Evolutionary conservation across 2,797 vertebrate species (phyloP).

Genomic region (Channallabes apus): DNA sequence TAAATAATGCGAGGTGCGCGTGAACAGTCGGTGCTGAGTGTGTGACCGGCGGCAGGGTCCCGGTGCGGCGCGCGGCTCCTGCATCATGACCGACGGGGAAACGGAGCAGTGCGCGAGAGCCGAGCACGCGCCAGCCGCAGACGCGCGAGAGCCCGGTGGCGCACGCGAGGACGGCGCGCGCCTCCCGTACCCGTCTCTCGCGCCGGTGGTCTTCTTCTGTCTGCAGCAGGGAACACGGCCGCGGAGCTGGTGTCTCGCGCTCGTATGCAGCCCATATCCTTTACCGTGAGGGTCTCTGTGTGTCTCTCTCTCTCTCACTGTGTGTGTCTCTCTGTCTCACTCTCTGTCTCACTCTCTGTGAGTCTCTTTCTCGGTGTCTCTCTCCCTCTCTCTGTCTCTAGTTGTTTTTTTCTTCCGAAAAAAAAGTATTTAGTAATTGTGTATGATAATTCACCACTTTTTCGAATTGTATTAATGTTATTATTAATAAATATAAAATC

Average conservation of each 20-base stretch:
- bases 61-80: slow-evolving; percentile 38
- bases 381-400: not conserved
- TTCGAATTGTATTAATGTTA: not conserved
- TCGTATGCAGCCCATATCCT: slow-evolving; percentile 98
- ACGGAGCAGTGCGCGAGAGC: slow-evolving; percentile 22
- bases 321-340: not conserved
- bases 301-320: not conserved
- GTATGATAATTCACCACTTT: not conserved
- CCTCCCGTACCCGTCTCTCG: slow-evolving; percentile 87
- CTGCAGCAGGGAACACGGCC: slow-evolving; percentile 90
- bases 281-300: slow-evolving; percentile 49
- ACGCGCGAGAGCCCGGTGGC: slow-evolving; percentile 35
- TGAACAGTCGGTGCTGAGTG: slow-evolving; percentile 18
- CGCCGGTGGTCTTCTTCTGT: slow-evolving; percentile 91
- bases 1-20: not conserved
- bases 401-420: not conserved
- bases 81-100: slow-evolving; percentile 50
- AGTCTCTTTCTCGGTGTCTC: not conserved
- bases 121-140: slow-evolving; percentile 34
- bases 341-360: not conserved
- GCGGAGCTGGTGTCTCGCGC: slow-evolving; percentile 93
- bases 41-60: slow-evolving; percentile 50
- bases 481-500: not conserved
- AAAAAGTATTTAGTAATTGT: not conserved
- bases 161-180: slow-evolving; percentile 75